phyloP scores from a whole-genome alignment of 2,888 invertebrate species.

The Sesia bembeciformis region DNA sequence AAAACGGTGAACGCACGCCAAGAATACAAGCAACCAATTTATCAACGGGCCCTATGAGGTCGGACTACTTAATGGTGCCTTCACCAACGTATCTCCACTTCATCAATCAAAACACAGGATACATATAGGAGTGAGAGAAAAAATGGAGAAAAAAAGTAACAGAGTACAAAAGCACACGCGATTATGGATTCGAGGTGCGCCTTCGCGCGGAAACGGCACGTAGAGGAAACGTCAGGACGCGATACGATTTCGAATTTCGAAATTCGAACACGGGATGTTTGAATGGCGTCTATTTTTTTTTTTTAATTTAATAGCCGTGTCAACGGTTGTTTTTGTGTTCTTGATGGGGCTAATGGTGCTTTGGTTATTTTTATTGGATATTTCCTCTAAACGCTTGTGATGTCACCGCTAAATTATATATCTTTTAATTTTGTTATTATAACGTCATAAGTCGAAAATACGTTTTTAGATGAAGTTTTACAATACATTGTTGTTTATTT shows the following conservation, averaged over 20 bases:
- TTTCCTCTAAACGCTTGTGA: too few species aligned
- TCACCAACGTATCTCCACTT: constrained; percentile 48
- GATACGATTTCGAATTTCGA: constrained; percentile 70
- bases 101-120: constrained; percentile 69
- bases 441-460: too few species aligned
- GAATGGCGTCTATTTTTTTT: constrained; percentile 48
- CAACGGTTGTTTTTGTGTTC: background rate
- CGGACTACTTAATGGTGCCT: constrained; percentile 40
- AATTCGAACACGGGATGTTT: constrained; percentile 46
- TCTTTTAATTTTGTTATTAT: too few species aligned
- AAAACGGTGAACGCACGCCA: constrained; percentile 31
- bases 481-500: too few species aligned
- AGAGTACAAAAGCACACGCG: constrained; percentile 45
- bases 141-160: constrained; percentile 22
- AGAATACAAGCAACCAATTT: constrained; percentile 54
- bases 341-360: too few species aligned
- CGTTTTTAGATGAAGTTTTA: too few species aligned
- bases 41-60: constrained; percentile 41
- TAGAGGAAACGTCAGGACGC: constrained; percentile 71
- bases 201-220: constrained; percentile 61
- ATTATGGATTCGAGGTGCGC: constrained; percentile 64
- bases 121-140: constrained; percentile 42
- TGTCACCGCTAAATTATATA: too few species aligned
- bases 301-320: constrained; percentile 13
- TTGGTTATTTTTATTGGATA: too few species aligned